Evolutionary conservation across 1,140 invertebrate genomes (phyloP), one percentile per base, ranked within the genome.

Genomic region (Drosophila novamexicana): DNA sequence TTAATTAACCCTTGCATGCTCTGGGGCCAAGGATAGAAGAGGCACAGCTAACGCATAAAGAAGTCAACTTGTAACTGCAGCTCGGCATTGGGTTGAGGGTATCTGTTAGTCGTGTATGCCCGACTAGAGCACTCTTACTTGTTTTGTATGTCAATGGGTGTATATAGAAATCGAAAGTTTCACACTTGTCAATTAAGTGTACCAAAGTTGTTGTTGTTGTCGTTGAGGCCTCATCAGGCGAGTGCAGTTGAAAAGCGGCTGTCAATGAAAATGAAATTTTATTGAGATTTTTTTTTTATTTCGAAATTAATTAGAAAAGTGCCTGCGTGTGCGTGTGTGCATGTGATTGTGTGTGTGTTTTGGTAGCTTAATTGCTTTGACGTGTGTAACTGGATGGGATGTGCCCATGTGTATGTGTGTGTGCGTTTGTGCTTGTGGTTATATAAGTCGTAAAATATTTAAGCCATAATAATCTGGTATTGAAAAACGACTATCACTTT

Each of bases 201-300:
- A 89, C 70, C 79, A 86, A 79, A 14, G 40, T 39, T 37, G 64
- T 57, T 67, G 50, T 53, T 49, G 71, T 58, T 66, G 67, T 72
- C 78, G 74, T 69, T 69, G 56, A 37, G 50, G 80, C 77, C 68
- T 75, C 81, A 81, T 81, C 79, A 66, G 68, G 61, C 34, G 52
- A 54, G 54, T 88, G 83, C 83, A 88, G 84, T 83, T 86, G 84
- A 88, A 89, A 89, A 89, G 84, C 81, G 84, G 70, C 80, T 89
- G 84, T 89, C 84, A 89, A 89, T 89, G 84, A 89, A 89, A 89
- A 89, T 89, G 85, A 89, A 89, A 81, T 89, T 89, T 89, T 89
- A 89, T 89, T 89, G 80, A 89, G 84, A 84, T 89, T 89, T 89
- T 77, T 75, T 18, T 63, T 72, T 63, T 68, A 66, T 66, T 80